phyloP scores from a whole-genome alignment of 2,888 invertebrate species.

The Punctoribates punctum region DNA sequence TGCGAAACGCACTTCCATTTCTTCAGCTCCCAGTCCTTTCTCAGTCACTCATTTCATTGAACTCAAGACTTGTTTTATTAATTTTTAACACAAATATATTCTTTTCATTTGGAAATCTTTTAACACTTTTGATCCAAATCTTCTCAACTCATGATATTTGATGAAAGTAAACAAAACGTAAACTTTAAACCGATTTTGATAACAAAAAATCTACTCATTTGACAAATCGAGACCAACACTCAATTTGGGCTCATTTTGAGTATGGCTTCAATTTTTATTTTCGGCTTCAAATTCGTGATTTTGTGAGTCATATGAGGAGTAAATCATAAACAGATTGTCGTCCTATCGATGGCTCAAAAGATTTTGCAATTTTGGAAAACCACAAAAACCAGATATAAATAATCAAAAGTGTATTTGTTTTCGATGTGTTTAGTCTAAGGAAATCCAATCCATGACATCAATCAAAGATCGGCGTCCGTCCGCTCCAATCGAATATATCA shows the following conservation, averaged over 20 bases:
- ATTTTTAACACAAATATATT: not conserved
- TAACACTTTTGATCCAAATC: not conserved
- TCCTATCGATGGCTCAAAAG: too few relatives aligned
- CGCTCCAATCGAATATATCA: not conserved
- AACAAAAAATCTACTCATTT: not conserved
- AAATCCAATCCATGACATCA: slow-evolving; percentile 2
- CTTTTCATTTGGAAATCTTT: not conserved
- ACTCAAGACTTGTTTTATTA: not conserved
- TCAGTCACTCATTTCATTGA: not conserved
- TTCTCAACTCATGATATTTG: not conserved
- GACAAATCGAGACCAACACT: too few relatives aligned
- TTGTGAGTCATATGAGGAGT: too few relatives aligned
- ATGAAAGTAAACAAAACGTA: not conserved
- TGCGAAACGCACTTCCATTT: not conserved
- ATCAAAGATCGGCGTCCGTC: not conserved
- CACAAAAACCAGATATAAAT: too few relatives aligned
- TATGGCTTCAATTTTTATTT: too few relatives aligned
- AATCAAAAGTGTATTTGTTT: not conserved
- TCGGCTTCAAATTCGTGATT: too few relatives aligned
- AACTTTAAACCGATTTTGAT: not conserved
- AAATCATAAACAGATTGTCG: too few relatives aligned
- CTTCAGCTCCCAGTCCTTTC: not conserved
- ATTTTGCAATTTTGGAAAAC: too few relatives aligned
- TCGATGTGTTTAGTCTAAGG: not conserved
- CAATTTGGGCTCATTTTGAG: too few relatives aligned